Evolutionary conservation across 2,797 vertebrate species (phyloP).

Genomic region (Periparus ater): DNA sequence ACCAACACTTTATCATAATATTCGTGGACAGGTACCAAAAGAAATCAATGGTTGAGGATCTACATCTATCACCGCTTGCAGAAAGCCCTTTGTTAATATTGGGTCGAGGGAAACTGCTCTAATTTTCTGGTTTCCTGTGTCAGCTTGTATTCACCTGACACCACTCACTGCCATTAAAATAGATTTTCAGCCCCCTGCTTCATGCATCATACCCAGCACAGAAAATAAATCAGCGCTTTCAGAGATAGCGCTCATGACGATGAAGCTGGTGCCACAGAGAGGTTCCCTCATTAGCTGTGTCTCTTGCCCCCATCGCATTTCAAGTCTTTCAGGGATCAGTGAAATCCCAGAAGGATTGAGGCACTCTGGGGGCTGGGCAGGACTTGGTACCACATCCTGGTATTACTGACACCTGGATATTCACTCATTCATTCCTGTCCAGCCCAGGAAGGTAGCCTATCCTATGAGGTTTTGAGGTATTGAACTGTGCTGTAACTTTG

Average conservation of each 20-base stretch:
- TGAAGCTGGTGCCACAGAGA: neutral
- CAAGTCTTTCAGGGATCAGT: neutral
- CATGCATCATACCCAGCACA: conserved; percentile 46
- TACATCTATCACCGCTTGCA: conserved; percentile 56
- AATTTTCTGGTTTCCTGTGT: conserved; percentile 64
- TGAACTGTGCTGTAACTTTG: neutral
- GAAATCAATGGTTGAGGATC: conserved; percentile 60
- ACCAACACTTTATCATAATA: conserved; percentile 54
- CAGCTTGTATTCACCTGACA: conserved; percentile 56
- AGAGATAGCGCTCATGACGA: neutral
- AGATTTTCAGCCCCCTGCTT: conserved; percentile 63
- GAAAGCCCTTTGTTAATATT: conserved; percentile 51
- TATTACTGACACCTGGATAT: neutral
- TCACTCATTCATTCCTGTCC: neutral
- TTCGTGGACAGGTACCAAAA: conserved; percentile 24
- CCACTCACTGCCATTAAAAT: conserved; percentile 65
- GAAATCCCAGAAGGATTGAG: neutral
- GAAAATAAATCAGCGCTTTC: conserved; percentile 61
- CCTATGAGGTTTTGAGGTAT: neutral
- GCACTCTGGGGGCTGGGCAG: neutral
- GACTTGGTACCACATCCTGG: neutral
- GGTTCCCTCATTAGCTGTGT: neutral
- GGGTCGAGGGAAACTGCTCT: conserved; percentile 54
- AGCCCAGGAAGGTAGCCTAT: neutral
- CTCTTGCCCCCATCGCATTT: neutral